Base-by-base conservation (phyloP, 2,113 vertebrate genomes). In the Bubo bubo region DNA sequence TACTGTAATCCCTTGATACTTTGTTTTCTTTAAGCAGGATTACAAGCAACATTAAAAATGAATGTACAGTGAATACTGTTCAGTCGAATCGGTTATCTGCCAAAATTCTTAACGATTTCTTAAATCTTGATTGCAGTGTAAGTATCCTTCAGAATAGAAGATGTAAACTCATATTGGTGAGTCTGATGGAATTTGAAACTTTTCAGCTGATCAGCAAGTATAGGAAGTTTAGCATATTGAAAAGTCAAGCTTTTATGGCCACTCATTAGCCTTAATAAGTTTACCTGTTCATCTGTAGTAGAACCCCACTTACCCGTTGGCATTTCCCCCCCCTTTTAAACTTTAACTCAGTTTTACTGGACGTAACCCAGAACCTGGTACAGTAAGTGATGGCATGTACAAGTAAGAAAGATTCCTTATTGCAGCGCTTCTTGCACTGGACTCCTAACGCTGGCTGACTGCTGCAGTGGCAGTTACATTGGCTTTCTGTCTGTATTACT, bases 381-480 rank as follows among this genome's bases (percentile, higher is more conserved):
- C 27, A 37, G 24, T 9, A 19, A 20, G 9, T 2, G 8, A 14
- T 4, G 14, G n/a, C 20, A 11, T 0, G 0, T 66, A 9, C 27
- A 50, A 55, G 12, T 8, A 16, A 27, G 35, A 24, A 43, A 22
- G 24, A 32, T 39, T 49, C 19, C 18, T 47, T 21, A 24, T 3
- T 30, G 56, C 21, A 53, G 53, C 8, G 12, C 28, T 63, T 53
- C 30, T 58, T 34, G 37, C 35, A 13, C 17, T 37, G 27, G 50
- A 28, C 12, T 24, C 28, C 27, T 37, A 17, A 7, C 32, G 17
- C 39, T 47, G 79, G 18, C 35, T 62, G 2, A 17, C 35, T 30
- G 37, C 32, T 32, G 4, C 19, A 18, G 6, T 9, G 49, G 45
- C 26, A 41, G 20, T 14, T 23, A 21, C 6, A 1, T 12, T 18